Evolutionary conservation across 2,888 invertebrate species (phyloP).

Genomic region (Endotricha flammealis): DNA sequence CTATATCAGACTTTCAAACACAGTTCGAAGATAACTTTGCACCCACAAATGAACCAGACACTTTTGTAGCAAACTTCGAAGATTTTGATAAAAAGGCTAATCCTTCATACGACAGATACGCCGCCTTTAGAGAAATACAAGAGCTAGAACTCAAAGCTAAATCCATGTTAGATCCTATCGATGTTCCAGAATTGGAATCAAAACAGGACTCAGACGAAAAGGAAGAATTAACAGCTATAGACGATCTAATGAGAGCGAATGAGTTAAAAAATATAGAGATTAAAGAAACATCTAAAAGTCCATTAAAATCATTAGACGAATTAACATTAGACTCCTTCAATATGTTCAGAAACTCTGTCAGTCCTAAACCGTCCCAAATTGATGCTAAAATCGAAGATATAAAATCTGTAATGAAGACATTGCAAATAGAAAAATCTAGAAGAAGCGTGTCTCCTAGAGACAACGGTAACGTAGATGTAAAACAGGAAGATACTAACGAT

Average conservation of each 20-base stretch:
- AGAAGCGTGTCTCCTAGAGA: constrained; percentile 68
- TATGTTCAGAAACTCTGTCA: constrained; percentile 64
- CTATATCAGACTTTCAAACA: constrained; percentile 57
- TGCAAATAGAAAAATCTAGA: constrained; percentile 55
- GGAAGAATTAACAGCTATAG: constrained; percentile 52
- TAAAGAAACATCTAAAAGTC: constrained; percentile 53
- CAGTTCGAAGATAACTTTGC: constrained; percentile 83
- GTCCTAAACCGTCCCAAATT: constrained; percentile 62
- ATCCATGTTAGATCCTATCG: constrained; percentile 52
- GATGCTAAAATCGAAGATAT: constrained; percentile 70
- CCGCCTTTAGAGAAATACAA: constrained; percentile 91
- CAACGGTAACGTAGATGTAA: constrained; percentile 56
- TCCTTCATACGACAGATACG: constrained; percentile 87
- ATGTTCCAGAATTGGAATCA: constrained; percentile 34
- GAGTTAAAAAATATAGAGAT: constrained; percentile 38
- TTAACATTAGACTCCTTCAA: constrained; percentile 60
- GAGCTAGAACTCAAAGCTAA: constrained; percentile 82
- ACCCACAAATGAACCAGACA: constrained; percentile 53
- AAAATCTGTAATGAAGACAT: constrained; percentile 66
- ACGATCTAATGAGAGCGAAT: constrained; percentile 47
- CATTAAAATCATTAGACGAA: constrained; percentile 60
- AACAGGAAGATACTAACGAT: constrained; percentile 73
- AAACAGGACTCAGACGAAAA: constrained; percentile 63
- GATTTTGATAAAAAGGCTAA: constrained; percentile 77
- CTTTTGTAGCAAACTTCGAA: constrained; percentile 84